phyloP scores from a whole-genome alignment of 2,113 vertebrate species.

The Scalopus aquaticus region DNA sequence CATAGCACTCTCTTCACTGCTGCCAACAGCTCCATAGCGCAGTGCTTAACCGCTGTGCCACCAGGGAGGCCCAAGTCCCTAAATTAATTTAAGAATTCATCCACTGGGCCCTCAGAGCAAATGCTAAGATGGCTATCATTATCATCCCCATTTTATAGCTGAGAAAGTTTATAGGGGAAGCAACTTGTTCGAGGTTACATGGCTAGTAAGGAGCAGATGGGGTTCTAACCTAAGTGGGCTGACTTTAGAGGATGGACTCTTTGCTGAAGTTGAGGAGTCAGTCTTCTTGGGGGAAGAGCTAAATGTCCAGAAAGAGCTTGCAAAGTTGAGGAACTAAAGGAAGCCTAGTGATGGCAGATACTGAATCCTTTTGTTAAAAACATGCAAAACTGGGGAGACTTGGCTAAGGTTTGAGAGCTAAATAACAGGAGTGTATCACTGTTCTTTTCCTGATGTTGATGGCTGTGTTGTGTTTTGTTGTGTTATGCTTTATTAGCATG shows the following conservation, averaged over 20 bases:
- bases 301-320: neutral
- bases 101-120: neutral
- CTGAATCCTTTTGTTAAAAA: neutral
- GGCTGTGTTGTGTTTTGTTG: neutral
- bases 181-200: neutral
- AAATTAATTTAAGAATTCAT: neutral
- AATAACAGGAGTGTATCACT: neutral
- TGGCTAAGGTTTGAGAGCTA: neutral
- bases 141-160: neutral
- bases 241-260: neutral
- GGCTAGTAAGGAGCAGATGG: neutral
- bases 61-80: no score
- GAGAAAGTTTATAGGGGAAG: neutral
- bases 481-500: neutral
- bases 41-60: no score
- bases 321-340: neutral
- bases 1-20: no score
- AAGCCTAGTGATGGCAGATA: neutral
- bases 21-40: no score
- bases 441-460: neutral
- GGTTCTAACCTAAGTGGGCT: neutral
- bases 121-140: neutral
- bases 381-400: neutral
- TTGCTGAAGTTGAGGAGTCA: neutral
- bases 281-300: neutral